Evolutionary conservation across 2,888 invertebrate genomes (phyloP).

Genomic region (Caenorhabditis macrosperma): DNA sequence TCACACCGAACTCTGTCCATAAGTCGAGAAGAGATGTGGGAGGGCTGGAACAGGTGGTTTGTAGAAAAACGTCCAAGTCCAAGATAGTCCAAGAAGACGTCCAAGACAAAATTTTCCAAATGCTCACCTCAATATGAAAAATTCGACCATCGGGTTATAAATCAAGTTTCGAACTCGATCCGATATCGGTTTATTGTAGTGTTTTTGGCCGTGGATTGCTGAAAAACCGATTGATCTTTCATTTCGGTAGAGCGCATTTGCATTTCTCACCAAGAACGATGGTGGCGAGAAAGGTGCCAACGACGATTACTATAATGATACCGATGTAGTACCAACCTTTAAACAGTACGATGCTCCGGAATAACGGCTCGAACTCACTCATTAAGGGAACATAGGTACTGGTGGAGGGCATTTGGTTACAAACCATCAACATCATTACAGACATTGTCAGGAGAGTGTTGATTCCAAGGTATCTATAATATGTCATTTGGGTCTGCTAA

Average conservation of each 20-base stretch:
- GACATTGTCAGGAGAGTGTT: slow-evolving; percentile 81
- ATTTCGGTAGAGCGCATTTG: background rate
- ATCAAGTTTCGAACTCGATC: slow-evolving; percentile 51
- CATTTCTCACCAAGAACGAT: slow-evolving; percentile 79
- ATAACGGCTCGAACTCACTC: slow-evolving; percentile 78
- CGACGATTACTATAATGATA: slow-evolving; percentile 82
- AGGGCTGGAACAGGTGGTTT: slow-evolving; percentile 55
- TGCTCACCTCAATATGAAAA: slow-evolving; percentile 51
- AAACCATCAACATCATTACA: slow-evolving; percentile 82
- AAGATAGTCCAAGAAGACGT: background rate
- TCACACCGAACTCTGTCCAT: slow-evolving; percentile 78
- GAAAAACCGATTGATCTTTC: slow-evolving; percentile 25
- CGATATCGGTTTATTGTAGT: slow-evolving; percentile 62
- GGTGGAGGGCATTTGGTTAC: slow-evolving; percentile 82
- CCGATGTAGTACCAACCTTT: slow-evolving; percentile 82
- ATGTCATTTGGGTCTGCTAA: no score
- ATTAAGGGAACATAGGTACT: slow-evolving; percentile 82
- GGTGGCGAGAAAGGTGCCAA: slow-evolving; percentile 82
- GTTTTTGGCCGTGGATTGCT: slow-evolving; percentile 71
- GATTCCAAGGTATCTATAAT: slow-evolving; percentile 69
- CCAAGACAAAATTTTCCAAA: background rate
- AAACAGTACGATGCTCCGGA: slow-evolving; percentile 12
- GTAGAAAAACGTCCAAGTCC: slow-evolving; percentile 1
- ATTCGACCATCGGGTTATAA: slow-evolving; percentile 61
- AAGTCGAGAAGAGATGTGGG: slow-evolving; percentile 75